Evolutionary conservation across 1,140 invertebrate species (phyloP), one percentile per base, ranked within the genome.

Genomic region (Leptestheria dahalacensis): DNA sequence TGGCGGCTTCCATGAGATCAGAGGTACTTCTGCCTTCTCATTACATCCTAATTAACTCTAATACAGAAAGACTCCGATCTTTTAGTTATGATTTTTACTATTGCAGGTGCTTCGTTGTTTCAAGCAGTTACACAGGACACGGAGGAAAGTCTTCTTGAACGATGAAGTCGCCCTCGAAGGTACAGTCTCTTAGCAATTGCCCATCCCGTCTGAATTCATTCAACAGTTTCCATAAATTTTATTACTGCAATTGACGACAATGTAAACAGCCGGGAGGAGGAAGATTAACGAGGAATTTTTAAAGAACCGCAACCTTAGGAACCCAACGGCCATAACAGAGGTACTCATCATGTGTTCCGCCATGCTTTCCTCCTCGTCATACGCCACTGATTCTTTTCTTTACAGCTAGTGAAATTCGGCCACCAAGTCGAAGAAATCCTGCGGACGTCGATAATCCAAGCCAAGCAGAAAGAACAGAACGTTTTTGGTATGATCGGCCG

Each of bases 261-360:
- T 58, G 4, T 64, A 66, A 65, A 23, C 57, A 76, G 75, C 66
- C 62, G 72, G 72, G 3, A 76, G 81, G 66, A 52, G 70, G 20
- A 79, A 77, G 69, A 82, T 85, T 57, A 83, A 84, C 68, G 74
- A 78, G 51, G 82, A 82, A 68, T 84, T 76, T 67, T 72, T 66
- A 57, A 83, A 83, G 71, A 74, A 79, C 64, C 79, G 76, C 70
- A 62, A 74, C 66, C 66, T 82, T 11, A 68, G 67, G 47, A 73
- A 83, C 63, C 59, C 65, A 61, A 68, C 69, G 56, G 64, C 75
- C 46, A 79, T 83, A 61, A 64, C 72, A 63, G 75, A 80, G 66
- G 80, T 82, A 74, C 70, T 49, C 15, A 20, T 26, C 33, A 12
- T 9, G 23, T 21, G 2, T 18, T 12, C 18, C 12, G 2, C n/a